These are phyloP conservation scores for Notoglanidium macrostoma DNA, from an alignment of 2,797 vertebrate genomes.

Conservation along the genomic window DNA sequence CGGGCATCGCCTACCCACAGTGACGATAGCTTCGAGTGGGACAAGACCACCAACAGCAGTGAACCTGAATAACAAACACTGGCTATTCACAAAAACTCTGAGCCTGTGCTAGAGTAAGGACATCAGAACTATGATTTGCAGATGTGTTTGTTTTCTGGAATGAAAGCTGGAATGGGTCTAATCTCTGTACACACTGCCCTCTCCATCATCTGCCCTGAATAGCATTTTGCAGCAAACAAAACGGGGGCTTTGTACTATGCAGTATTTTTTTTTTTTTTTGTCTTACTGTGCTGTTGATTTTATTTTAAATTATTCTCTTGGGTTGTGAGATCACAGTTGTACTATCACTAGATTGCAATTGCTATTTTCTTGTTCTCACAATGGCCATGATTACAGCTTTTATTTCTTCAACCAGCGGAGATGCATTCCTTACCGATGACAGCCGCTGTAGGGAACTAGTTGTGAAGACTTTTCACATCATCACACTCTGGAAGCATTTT, in stretches of 20 bases:
- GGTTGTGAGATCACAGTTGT: constrained; percentile 69
- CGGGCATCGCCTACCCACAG: constrained; percentile 84
- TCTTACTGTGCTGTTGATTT: constrained; percentile 70
- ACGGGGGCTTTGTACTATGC: constrained; percentile 78
- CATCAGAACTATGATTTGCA: constrained; percentile 5
- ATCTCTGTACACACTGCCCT: constrained; percentile 68
- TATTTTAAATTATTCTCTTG: constrained; percentile 77
- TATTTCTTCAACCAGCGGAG: constrained; percentile 50
- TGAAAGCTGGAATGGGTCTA: constrained; percentile 59
- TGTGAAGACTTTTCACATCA: constrained; percentile 62
- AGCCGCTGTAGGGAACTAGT: constrained; percentile 54
- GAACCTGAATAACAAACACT: constrained; percentile 86
- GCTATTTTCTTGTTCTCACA: constrained; percentile 70
- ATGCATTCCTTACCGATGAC: constrained; percentile 60
- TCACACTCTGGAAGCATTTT: constrained; percentile 63
- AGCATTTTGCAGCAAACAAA: constrained; percentile 61
- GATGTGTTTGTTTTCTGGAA: constrained; percentile 39
- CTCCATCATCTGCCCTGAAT: constrained; percentile 63
- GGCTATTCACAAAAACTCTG: not conserved
- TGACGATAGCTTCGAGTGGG: constrained; percentile 95
- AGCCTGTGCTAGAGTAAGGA: not conserved
- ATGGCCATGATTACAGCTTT: constrained; percentile 53
- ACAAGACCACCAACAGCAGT: constrained; percentile 94
- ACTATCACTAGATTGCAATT: constrained; percentile 59
- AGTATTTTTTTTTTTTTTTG: constrained; percentile 72